Evolutionary conservation across 2,888 invertebrate species (phyloP).

Genomic region (Campoletis raptor): DNA sequence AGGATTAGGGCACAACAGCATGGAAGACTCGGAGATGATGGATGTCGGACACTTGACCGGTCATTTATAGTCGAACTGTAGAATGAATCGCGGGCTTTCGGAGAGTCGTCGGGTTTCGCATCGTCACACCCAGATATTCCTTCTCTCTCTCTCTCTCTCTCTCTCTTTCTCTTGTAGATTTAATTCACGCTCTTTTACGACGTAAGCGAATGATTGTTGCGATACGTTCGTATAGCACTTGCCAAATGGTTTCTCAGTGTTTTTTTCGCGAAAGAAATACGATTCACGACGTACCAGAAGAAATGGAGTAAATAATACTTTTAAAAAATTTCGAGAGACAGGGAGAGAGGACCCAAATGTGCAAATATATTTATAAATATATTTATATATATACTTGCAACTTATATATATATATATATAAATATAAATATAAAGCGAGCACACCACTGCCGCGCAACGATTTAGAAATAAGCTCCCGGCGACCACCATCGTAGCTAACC

Average conservation of each 20-base stretch:
- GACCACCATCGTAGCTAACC: constrained; percentile 58
- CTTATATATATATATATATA: constrained; percentile 12
- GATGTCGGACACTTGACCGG: constrained; percentile 79
- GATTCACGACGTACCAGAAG: constrained; percentile 12
- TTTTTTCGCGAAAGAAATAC: neutral
- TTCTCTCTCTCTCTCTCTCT: constrained; percentile 15
- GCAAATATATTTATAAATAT: constrained; percentile 20
- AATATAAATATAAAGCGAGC: constrained; percentile 44
- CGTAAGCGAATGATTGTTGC: constrained; percentile 14
- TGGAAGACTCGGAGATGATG: constrained; percentile 83
- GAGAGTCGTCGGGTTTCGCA: constrained; percentile 53
- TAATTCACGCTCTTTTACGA: constrained; percentile 25
- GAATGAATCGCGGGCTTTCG: constrained; percentile 32
- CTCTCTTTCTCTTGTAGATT: neutral
- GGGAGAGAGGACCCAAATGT: constrained; percentile 23
- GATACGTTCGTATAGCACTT: constrained; percentile 17
- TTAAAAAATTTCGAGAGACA: neutral
- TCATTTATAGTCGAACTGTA: constrained; percentile 77
- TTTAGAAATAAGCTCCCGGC: constrained; percentile 50
- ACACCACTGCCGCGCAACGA: constrained; percentile 63
- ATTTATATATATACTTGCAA: neutral
- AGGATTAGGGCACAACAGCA: constrained; percentile 76
- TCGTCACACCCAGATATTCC: constrained; percentile 31
- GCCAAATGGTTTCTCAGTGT: constrained; percentile 3
- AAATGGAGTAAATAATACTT: neutral